Conservation (phyloP, 2,797 vertebrate genomes). For the Pterois miles region DNA sequence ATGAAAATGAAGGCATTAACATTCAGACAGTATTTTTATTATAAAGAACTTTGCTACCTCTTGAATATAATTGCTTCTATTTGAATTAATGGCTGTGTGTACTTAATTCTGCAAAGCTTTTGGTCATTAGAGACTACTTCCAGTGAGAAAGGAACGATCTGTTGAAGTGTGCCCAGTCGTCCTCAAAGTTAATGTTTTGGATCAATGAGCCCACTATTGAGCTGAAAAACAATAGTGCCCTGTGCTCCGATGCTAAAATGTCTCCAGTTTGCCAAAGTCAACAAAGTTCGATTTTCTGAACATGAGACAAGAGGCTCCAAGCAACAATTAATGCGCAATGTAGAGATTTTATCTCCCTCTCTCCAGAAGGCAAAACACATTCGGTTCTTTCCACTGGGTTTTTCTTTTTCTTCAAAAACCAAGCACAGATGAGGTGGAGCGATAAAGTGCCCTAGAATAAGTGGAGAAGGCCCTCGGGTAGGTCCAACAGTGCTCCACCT, state of each 20-base stretch:
- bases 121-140: neutral
- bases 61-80: neutral
- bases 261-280: slow-evolving; percentile 41
- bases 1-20: neutral
- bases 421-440: slow-evolving; percentile 23
- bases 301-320: neutral
- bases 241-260: slow-evolving; percentile 24
- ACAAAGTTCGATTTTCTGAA: slow-evolving; percentile 18
- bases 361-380: slow-evolving; percentile 25
- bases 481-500: slow-evolving; percentile 42
- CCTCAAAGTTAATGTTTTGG: slow-evolving; percentile 32
- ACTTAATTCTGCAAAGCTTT: slow-evolving; percentile 1
- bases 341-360: slow-evolving; percentile 33
- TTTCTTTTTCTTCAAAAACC: slow-evolving; percentile 23
- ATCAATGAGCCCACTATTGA: slow-evolving; percentile 24
- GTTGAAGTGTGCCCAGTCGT: slow-evolving; percentile 14
- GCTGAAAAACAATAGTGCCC: slow-evolving; percentile 30
- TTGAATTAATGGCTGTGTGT: neutral
- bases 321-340: slow-evolving; percentile 20
- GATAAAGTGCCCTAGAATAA: slow-evolving; percentile 20
- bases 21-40: neutral
- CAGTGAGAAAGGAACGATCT: slow-evolving; percentile 13
- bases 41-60: neutral
- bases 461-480: slow-evolving; percentile 12
- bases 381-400: slow-evolving; percentile 17